These are phyloP conservation scores for Platycheirus albimanus DNA, from an alignment of 2,888 invertebrate species.

Conservation along the genomic window DNA sequence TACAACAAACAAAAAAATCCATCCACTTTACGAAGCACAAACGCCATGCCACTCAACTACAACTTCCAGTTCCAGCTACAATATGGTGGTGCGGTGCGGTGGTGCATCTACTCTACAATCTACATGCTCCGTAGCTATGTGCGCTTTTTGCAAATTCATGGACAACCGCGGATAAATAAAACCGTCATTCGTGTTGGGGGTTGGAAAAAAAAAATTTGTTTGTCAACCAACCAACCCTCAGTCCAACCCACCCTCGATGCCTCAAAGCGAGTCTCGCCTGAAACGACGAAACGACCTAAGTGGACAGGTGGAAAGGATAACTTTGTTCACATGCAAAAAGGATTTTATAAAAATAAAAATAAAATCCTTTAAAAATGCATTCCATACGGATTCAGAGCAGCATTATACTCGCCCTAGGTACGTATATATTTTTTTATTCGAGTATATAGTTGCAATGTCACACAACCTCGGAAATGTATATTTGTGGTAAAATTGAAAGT, in stretches of 20 bases:
- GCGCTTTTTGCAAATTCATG: slow-evolving; percentile 48
- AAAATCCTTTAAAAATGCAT: slow-evolving; percentile 11
- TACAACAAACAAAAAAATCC: background rate
- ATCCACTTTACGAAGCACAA: slow-evolving; percentile 8
- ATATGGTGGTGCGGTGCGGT: too few relatives aligned
- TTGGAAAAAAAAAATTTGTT: slow-evolving; percentile 6
- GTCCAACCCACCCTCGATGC: too few relatives aligned
- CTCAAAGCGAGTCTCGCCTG: background rate
- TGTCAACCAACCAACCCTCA: slow-evolving; percentile 6
- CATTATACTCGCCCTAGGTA: background rate
- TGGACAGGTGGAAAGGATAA: slow-evolving; percentile 55
- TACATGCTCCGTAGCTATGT: background rate
- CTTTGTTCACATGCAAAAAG: slow-evolving; percentile 32
- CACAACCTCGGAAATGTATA: slow-evolving; percentile 17
- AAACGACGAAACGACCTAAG: slow-evolving; percentile 7
- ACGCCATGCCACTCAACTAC: background rate
- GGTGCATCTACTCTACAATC: too few relatives aligned
- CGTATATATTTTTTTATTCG: background rate
- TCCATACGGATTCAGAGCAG: background rate
- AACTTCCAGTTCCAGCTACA: background rate
- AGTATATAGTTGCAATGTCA: slow-evolving; percentile 13
- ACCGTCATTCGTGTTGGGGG: slow-evolving; percentile 29
- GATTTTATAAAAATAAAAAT: slow-evolving; percentile 10
- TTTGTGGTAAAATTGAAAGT: slow-evolving; percentile 34
- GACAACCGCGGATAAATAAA: slow-evolving; percentile 70